phyloP scores from a whole-genome alignment of 1,140 invertebrate species.

The Drosophila subpulchrella region DNA sequence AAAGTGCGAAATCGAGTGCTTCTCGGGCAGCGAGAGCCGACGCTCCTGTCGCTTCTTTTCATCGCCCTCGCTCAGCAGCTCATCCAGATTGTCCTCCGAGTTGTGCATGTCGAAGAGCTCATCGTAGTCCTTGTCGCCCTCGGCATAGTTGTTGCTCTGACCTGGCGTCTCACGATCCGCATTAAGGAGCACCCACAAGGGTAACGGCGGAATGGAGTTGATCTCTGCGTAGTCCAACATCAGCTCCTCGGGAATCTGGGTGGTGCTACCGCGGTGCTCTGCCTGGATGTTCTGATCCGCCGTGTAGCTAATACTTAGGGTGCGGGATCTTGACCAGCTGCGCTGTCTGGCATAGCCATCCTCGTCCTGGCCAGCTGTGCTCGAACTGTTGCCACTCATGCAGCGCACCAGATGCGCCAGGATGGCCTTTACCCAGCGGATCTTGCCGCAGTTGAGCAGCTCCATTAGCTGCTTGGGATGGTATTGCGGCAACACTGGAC shows the following conservation, averaged over 20 bases:
- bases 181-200: constrained; percentile 96
- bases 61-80: constrained; percentile 89
- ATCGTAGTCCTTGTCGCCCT: constrained; percentile 91
- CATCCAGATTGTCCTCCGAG: constrained; percentile 93
- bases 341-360: constrained; percentile 88
- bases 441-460: constrained; percentile 99
- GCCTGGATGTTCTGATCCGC: constrained; percentile 87
- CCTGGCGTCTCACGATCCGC: constrained; percentile 94
- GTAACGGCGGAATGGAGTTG: constrained; percentile 97
- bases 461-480: constrained; percentile 99
- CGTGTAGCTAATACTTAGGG: constrained; percentile 94
- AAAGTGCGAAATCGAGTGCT: constrained; percentile 91
- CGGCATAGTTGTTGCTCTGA: constrained; percentile 84
- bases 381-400: constrained; percentile 87
- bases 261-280: constrained; percentile 87
- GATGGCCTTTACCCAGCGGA: constrained; percentile 98
- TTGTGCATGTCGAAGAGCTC: constrained; percentile 93
- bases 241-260: constrained; percentile 91
- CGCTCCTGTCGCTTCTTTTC: constrained; percentile 87
- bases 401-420: constrained; percentile 94
- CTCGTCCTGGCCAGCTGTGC: constrained; percentile 60
- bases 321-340: constrained; percentile 94
- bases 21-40: constrained; percentile 88
- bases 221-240: constrained; percentile 98
- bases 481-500: constrained; percentile 99